Evolutionary conservation across 2,113 vertebrate genomes (phyloP).

Genomic region (Bolborhynchus lineola): DNA sequence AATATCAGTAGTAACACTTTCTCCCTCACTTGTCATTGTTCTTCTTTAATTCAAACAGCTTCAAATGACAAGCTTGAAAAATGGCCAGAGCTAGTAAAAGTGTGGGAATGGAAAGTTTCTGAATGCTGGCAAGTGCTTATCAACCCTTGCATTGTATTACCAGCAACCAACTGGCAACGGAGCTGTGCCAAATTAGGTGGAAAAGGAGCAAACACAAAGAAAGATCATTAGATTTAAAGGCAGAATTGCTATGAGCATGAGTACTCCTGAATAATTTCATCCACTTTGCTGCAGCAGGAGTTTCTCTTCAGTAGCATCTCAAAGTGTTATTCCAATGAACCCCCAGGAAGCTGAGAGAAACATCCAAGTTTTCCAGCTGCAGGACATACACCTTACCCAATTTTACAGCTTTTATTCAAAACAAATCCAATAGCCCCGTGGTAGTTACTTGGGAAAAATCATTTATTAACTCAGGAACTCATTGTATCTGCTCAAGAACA

Average conservation of each 20-base stretch:
- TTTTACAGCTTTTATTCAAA: background rate
- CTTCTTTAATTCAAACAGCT: constrained; percentile 33
- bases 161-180: constrained; percentile 13
- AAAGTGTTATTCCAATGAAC: background rate
- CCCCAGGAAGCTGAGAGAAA: background rate
- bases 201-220: background rate
- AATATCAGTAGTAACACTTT: constrained; percentile 42
- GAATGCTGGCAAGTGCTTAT: constrained; percentile 57
- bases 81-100: background rate
- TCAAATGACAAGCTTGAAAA: constrained; percentile 34
- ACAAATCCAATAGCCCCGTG: background rate
- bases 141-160: constrained; percentile 22
- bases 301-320: background rate
- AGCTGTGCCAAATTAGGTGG: constrained; percentile 52
- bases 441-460: background rate
- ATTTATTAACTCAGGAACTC: background rate
- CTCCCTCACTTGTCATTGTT: constrained; percentile 49
- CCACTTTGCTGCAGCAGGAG: background rate
- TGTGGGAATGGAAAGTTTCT: constrained; percentile 67
- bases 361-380: background rate
- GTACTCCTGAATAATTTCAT: background rate
- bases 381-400: background rate
- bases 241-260: background rate
- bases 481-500: background rate
- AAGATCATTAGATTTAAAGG: constrained; percentile 1